Base-by-base conservation (phyloP, 53 echinoderm and acorn worm species). In the Actinopyga echinites region DNA sequence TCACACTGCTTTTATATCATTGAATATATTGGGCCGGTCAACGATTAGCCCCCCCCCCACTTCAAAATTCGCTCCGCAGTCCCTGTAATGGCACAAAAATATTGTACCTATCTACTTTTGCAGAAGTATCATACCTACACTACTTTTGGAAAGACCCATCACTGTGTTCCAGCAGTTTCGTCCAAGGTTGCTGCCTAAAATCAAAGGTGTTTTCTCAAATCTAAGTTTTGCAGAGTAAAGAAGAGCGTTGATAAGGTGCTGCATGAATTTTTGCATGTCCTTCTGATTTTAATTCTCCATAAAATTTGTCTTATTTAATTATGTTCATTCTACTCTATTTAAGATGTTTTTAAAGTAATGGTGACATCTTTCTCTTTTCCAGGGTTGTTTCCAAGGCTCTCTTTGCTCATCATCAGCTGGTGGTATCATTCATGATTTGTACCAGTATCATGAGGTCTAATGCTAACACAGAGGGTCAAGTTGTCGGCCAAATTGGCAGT, bases 371-470 rank as follows among this genome's bases (percentile, higher is more conserved):
- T 7, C 52, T 82, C 84, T 28, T 37, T 38, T 22, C 10, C 85
- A 94, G 94, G 66, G 94, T 94, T 57, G 87, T 91, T 26, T 94
- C 94, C 57, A 91, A 89, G 75, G 94, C 91, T 9, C 45, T 94
- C 44, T 93, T 93, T 83, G 94, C 91, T 53, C 80, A 91, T 59
- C 94, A 94, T 44, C 94, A 94, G 66, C 77, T 94, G 11, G 94
- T 87, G 30, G 89, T 94, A 68, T 94, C 94, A 29, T 94, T 94
- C 87, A 86, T 94, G 91, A 75, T 94, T 64, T 94, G 91, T 55
- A 89, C 84, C 75, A 94, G 91, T 57, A 94, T 94, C 66, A 94
- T 91, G 89, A 85, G 90, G 52, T 87, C 93, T 24, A 93, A 87
- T 57, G 89, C 89, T 38, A 69, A 74, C 30, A 86, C 82, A 30